phyloP scores from a whole-genome alignment of 2,797 vertebrate species.

The Myotis myotis region DNA sequence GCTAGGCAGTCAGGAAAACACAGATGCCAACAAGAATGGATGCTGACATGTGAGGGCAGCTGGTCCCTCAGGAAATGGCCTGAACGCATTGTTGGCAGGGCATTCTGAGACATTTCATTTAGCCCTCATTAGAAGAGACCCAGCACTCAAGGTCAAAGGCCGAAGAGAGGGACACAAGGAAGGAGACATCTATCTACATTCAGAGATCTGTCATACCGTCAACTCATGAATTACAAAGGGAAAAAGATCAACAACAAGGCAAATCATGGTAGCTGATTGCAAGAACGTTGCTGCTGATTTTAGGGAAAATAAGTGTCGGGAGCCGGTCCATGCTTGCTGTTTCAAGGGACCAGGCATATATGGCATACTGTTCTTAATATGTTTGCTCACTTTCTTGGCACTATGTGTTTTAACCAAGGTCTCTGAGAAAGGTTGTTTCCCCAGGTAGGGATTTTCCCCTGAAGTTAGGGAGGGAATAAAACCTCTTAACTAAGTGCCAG shows the following conservation, averaged over 20 bases:
- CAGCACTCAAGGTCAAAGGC: not conserved
- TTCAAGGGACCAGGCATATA: too few relatives aligned
- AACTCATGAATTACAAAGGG: not conserved
- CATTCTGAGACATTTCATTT: not conserved
- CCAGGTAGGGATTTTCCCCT: too few relatives aligned
- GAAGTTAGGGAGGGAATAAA: too few relatives aligned
- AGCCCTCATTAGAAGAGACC: slow-evolving; percentile 30
- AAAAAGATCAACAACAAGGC: not conserved
- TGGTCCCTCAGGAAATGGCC: not conserved
- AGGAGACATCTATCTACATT: not conserved
- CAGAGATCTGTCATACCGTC: not conserved
- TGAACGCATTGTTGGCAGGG: not conserved
- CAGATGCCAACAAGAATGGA: not conserved
- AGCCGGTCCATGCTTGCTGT: too few relatives aligned
- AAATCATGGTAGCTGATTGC: not conserved
- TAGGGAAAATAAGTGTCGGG: not conserved
- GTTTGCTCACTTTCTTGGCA: too few relatives aligned
- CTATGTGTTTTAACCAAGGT: too few relatives aligned
- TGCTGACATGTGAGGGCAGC: not conserved
- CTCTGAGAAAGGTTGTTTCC: too few relatives aligned
- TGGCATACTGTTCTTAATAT: too few relatives aligned
- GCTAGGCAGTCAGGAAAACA: not conserved
- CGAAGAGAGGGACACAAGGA: not conserved
- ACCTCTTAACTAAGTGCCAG: too few relatives aligned
- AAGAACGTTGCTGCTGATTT: not conserved